Conservation (phyloP, 2,888 invertebrate genomes). For the Agrochola lota region DNA sequence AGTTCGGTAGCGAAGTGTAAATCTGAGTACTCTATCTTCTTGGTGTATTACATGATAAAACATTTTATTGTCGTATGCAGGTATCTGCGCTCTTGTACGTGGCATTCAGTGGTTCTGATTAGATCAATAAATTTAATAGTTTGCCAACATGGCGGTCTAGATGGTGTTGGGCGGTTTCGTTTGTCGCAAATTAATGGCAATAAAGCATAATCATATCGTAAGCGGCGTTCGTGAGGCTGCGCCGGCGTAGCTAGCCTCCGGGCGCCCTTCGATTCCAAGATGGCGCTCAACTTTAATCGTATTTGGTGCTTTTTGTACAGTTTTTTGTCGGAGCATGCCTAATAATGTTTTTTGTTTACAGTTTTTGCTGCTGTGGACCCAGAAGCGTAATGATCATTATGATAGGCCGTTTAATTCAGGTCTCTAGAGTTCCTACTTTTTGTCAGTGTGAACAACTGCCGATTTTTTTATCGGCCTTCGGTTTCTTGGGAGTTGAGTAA, state of each 20-base stretch:
- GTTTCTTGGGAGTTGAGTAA: background rate
- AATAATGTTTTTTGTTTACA: slow-evolving; percentile 44
- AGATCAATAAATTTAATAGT: slow-evolving; percentile 77
- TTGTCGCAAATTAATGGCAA: slow-evolving; percentile 89
- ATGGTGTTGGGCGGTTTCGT: slow-evolving; percentile 86
- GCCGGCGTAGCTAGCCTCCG: slow-evolving; percentile 74
- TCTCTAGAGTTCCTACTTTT: slow-evolving; percentile 42
- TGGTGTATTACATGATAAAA: background rate
- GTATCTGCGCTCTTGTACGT: slow-evolving; percentile 33
- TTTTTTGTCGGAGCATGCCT: slow-evolving; percentile 46
- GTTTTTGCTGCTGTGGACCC: slow-evolving; percentile 46
- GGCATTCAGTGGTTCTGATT: slow-evolving; percentile 68
- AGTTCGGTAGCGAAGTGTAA: background rate
- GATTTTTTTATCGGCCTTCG: slow-evolving; percentile 22
- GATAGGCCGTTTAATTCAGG: slow-evolving; percentile 46
- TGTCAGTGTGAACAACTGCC: slow-evolving; percentile 1
- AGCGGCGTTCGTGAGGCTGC: slow-evolving; percentile 78
- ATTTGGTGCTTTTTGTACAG: slow-evolving; percentile 60
- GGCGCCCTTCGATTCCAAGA: slow-evolving; percentile 81
- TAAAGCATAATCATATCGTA: slow-evolving; percentile 89
- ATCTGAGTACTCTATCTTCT: background rate
- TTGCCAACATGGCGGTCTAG: slow-evolving; percentile 81
- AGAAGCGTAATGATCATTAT: slow-evolving; percentile 48
- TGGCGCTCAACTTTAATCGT: slow-evolving; percentile 78
- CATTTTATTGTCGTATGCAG: background rate